Evolutionary conservation across 1,140 invertebrate genomes (phyloP).

Genomic region (Drosophila pandora): DNA sequence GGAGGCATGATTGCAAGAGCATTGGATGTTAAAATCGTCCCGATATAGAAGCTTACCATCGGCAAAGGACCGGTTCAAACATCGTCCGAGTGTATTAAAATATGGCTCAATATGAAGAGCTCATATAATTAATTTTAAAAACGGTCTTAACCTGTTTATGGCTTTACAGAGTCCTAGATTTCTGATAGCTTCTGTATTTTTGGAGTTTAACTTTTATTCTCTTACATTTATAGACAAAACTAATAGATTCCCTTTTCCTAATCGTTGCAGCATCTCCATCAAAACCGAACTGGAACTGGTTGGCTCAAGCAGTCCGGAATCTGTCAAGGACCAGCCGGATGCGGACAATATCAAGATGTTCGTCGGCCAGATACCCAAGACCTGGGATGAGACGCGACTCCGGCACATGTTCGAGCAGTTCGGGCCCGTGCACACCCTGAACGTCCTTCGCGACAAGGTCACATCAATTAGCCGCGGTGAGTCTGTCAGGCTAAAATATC

Average conservation of each 20-base stretch:
- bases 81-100: too few relatives aligned
- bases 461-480: constrained; percentile 98
- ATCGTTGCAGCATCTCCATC: constrained; percentile 2
- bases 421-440: constrained; percentile 97
- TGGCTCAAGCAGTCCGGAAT: constrained; percentile 38
- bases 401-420: constrained; percentile 98
- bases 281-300: constrained; percentile 46
- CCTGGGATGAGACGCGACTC: constrained; percentile 98
- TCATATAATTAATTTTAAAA: too few relatives aligned
- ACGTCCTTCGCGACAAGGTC: constrained; percentile 97
- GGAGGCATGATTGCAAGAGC: too few relatives aligned
- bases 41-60: too few relatives aligned
- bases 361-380: constrained; percentile 97
- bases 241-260: not conserved
- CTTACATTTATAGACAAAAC: too few relatives aligned
- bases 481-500: constrained; percentile 44
- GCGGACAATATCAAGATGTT: constrained; percentile 99
- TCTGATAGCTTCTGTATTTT: too few relatives aligned
- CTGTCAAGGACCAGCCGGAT: constrained; percentile 90
- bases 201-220: too few relatives aligned
- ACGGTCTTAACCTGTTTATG: too few relatives aligned
- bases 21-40: too few relatives aligned
- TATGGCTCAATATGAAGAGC: too few relatives aligned
- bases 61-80: too few relatives aligned
- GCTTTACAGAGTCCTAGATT: too few relatives aligned